These are phyloP conservation scores for Drosophila tanythrix DNA, from an alignment of 2,888 invertebrate genomes.

Conservation along the genomic window DNA sequence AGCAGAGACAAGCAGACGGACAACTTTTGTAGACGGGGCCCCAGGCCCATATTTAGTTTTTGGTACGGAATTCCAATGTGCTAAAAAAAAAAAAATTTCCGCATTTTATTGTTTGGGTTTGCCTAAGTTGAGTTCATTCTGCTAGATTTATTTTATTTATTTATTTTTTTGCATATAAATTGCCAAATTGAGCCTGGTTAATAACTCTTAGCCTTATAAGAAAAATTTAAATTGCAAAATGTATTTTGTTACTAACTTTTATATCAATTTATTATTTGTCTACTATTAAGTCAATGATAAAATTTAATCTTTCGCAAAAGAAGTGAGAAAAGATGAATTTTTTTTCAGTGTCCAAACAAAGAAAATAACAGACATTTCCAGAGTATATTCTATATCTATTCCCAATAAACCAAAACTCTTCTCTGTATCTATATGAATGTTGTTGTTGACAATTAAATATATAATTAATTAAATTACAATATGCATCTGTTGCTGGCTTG, in stretches of 20 bases:
- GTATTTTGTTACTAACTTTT: neutral
- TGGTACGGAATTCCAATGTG: constrained; percentile 55
- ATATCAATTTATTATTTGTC: neutral
- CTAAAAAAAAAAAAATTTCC: constrained; percentile 37
- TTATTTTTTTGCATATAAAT: constrained; percentile 9
- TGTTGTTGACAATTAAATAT: neutral
- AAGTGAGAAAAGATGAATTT: neutral
- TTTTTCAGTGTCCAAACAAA: neutral
- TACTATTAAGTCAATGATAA: neutral
- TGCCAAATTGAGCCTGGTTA: constrained; percentile 1
- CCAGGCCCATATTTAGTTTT: constrained; percentile 25
- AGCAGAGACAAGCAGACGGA: neutral
- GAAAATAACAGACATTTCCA: neutral
- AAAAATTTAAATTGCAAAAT: neutral
- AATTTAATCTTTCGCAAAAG: neutral
- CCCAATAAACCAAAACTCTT: neutral
- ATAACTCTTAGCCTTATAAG: neutral
- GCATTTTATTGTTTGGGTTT: constrained; percentile 25
- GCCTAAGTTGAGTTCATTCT: constrained; percentile 15
- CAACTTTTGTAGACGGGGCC: neutral
- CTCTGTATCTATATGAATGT: neutral
- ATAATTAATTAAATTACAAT: neutral
- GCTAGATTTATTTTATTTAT: neutral
- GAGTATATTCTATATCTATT: neutral
- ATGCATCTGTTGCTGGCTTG: neutral